Evolutionary conservation across 1,140 invertebrate species (phyloP).

Genomic region (Sitobion miscanthi): DNA sequence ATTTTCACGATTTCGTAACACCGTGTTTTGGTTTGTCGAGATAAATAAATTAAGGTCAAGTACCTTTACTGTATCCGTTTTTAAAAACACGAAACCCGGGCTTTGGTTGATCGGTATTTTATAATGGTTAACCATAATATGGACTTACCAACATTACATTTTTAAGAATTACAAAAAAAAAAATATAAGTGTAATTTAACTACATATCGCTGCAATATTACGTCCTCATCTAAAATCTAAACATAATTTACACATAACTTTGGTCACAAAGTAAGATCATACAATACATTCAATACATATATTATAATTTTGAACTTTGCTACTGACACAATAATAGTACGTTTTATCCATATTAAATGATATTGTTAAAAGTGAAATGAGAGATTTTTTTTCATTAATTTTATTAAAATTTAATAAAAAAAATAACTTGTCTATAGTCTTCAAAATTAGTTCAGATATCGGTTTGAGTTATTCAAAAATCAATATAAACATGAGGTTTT

Average conservation of each 20-base stretch:
- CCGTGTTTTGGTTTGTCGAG: not conserved
- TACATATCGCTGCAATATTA: no score
- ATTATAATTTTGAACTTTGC: not conserved
- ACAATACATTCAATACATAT: no score
- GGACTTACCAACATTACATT: not conserved
- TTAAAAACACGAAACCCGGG: not conserved
- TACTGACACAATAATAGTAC: not conserved
- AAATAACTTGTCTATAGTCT: no score
- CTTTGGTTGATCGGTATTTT: not conserved
- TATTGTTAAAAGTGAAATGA: not conserved
- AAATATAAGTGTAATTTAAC: no score
- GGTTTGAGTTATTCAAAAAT: no score
- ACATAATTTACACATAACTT: not conserved
- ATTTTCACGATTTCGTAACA: not conserved
- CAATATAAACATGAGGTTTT: not conserved
- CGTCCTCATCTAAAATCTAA: not conserved
- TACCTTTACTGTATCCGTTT: not conserved
- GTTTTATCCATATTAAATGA: no score
- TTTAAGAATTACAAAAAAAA: no score
- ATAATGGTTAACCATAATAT: not conserved
- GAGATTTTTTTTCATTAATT: not conserved
- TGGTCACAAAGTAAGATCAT: not conserved
- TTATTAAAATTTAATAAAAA: not conserved
- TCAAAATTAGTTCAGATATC: no score
- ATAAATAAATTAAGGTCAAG: not conserved